Conservation (phyloP, 2,888 invertebrate species). For the Ceratothoa steindachneri region DNA sequence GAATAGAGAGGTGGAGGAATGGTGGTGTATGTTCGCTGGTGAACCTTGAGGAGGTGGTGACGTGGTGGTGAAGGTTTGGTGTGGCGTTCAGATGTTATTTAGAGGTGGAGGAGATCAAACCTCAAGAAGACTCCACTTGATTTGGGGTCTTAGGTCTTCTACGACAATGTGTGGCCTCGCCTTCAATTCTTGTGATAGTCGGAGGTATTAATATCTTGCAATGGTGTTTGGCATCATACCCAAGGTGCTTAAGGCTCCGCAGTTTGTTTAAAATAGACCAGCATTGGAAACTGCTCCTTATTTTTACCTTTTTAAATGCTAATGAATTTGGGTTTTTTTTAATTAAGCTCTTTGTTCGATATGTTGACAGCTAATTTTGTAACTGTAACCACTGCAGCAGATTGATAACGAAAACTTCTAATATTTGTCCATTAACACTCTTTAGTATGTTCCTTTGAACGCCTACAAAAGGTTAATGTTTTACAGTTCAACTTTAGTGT, state of each 20-base stretch:
- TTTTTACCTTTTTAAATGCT: not conserved
- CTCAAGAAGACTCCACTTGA: not conserved
- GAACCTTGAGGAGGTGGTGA: not conserved
- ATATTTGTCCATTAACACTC: not conserved
- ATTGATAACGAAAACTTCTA: not conserved
- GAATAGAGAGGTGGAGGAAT: slow-evolving; percentile 9
- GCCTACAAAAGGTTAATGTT: not conserved
- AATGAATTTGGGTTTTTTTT: not conserved
- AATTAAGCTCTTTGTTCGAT: not conserved
- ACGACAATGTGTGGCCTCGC: not conserved
- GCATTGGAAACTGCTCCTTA: not conserved
- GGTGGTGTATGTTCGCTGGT: not conserved
- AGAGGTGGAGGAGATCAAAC: not conserved
- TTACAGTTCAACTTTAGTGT: not conserved
- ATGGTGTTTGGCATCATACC: not conserved
- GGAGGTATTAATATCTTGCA: not conserved
- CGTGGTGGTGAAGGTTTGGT: not conserved
- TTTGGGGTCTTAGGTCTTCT: not conserved
- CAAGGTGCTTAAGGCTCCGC: not conserved
- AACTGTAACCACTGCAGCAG: not conserved
- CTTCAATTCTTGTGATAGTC: not conserved
- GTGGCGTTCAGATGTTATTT: not conserved
- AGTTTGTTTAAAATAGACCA: not conserved
- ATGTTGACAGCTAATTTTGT: not conserved
- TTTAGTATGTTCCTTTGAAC: not conserved